Percentiles rank a stretch among this genome's conserved stretches.
Conservation (phyloP, 2,113 vertebrate species). For the Calidris pugnax region DNA sequence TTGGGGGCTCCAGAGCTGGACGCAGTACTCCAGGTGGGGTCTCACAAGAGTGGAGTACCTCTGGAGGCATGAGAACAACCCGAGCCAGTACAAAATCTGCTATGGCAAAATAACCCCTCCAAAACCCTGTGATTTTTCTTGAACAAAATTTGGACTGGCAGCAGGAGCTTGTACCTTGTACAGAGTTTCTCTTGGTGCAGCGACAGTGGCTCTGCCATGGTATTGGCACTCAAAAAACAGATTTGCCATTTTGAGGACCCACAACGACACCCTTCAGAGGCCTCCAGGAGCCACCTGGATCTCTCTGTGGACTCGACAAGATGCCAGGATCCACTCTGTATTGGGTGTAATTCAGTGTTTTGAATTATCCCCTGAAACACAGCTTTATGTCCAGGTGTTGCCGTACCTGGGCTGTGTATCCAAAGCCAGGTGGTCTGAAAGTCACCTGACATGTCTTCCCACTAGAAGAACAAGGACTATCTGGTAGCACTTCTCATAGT, state of each 20-base stretch:
- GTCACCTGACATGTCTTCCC: background rate
- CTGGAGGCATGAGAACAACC: background rate
- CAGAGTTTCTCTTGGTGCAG: background rate
- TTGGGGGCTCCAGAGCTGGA: background rate
- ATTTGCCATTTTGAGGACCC: fast-evolving
- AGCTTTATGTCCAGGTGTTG: background rate
- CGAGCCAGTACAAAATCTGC: background rate
- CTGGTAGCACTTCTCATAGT: background rate
- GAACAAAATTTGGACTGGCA: background rate
- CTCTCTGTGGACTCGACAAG: fast-evolving
- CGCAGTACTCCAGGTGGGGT: background rate
- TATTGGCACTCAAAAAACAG: background rate
- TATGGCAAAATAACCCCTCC: background rate
- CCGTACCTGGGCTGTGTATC: background rate
- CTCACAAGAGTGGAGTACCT: background rate
- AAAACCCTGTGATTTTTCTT: background rate
- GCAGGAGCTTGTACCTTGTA: background rate
- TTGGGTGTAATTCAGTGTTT: background rate
- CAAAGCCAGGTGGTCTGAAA: background rate
- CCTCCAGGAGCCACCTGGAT: background rate
- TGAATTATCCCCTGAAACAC: background rate
- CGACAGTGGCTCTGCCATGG: background rate
- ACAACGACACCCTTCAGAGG: background rate
- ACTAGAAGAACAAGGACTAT: background rate
- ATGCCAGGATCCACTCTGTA: background rate